Percentiles rank a stretch among this genome's conserved stretches.
Conservation (phyloP, 64 coral and sea anemone genomes). For the Catalaphyllia jardinei region DNA sequence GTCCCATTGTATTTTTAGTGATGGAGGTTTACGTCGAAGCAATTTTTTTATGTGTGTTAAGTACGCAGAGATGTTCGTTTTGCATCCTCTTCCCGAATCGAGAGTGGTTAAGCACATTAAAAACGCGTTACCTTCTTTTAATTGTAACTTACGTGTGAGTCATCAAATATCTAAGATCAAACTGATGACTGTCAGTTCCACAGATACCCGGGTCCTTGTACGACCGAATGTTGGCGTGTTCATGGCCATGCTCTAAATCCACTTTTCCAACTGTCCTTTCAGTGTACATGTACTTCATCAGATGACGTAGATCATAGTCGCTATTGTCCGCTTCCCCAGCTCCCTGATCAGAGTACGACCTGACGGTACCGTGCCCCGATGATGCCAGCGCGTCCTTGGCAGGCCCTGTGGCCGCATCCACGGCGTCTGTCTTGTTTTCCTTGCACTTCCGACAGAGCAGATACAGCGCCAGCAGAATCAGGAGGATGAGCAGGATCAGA, state of each 20-base stretch:
- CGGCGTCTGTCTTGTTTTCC: background rate
- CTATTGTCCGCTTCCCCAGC: conserved; percentile 47
- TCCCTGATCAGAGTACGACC: conserved; percentile 39
- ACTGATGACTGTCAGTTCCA: conserved; percentile 47
- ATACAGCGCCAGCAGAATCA: conserved; percentile 31
- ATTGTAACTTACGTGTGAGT: conserved; percentile 21
- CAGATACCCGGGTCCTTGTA: conserved; percentile 43
- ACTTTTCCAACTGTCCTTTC: background rate
- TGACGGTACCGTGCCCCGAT: conserved; percentile 44
- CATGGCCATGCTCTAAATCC: conserved; percentile 26
- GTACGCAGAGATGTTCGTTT: no score
- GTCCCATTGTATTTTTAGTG: no score
- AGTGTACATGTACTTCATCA: conserved; percentile 60
- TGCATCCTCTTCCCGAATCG: no score
- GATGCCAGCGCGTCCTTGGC: background rate
- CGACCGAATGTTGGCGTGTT: conserved; percentile 9
- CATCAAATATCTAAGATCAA: conserved; percentile 41
- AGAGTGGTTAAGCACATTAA: no score
- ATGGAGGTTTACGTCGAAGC: no score
- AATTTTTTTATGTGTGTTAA: no score
- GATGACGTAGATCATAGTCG: conserved; percentile 47
- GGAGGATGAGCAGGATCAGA: conserved; percentile 16
- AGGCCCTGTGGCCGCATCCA: background rate
- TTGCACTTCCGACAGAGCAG: conserved; percentile 33
- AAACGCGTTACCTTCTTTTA: background rate